Conservation (phyloP, 2,113 vertebrate genomes). For the Gymnocephalus cernua region DNA sequence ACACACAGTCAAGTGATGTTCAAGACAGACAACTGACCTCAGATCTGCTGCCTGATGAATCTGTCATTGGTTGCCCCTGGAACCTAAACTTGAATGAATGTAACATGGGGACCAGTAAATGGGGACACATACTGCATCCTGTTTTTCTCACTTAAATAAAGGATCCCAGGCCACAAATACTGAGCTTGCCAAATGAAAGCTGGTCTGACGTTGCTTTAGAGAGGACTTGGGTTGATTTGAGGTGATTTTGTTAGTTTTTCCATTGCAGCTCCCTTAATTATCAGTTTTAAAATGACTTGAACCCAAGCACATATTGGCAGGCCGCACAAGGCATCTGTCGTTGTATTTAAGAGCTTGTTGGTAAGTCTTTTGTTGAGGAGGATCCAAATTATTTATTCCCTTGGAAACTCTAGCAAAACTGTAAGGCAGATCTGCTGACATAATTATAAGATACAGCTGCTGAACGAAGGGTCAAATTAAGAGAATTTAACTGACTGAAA, state of each 20-base stretch:
- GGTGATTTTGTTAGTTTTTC: constrained; percentile 60
- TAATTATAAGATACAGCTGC: constrained; percentile 21
- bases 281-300: constrained; percentile 39
- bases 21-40: not conserved
- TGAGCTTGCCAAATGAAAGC: constrained; percentile 32
- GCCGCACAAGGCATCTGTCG: constrained; percentile 35
- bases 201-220: constrained; percentile 11
- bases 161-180: constrained; percentile 27
- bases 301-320: constrained; percentile 50
- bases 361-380: constrained; percentile 24
- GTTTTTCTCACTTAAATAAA: constrained; percentile 66
- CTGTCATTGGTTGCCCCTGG: constrained; percentile 12
- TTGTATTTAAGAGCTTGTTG: constrained; percentile 42
- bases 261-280: constrained; percentile 55
- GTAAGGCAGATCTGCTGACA: constrained; percentile 35
- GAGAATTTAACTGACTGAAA: constrained; percentile 11
- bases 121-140: constrained; percentile 55
- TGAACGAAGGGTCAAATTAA: not conserved
- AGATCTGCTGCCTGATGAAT: constrained; percentile 15
- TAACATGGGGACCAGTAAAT: constrained; percentile 19
- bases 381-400: constrained; percentile 49
- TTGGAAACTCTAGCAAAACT: constrained; percentile 35
- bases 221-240: constrained; percentile 42
- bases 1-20: not conserved
- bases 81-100: constrained; percentile 1